These are phyloP conservation scores for Neuroterus valhalla DNA, from an alignment of 1,140 invertebrate species.

Conservation along the genomic window DNA sequence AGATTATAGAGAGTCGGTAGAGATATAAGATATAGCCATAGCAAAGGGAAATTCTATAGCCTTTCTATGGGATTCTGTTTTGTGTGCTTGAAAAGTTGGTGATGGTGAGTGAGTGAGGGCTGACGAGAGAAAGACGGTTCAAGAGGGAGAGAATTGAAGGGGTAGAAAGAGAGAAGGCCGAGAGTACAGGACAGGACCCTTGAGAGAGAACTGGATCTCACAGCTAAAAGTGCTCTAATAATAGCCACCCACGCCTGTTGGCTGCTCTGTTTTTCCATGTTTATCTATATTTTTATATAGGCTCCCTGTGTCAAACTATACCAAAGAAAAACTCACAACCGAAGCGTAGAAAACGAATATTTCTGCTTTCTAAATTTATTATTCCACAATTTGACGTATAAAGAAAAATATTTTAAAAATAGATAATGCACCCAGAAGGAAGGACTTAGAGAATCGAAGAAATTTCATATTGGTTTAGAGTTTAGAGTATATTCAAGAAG, in stretches of 20 bases:
- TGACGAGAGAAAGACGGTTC: constrained; percentile 13
- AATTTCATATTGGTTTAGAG: too few relatives aligned
- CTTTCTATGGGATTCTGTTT: constrained; percentile 8
- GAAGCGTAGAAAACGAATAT: background rate
- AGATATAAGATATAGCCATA: background rate
- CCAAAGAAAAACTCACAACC: too few relatives aligned
- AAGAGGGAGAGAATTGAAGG: constrained; percentile 26
- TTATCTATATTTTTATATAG: background rate
- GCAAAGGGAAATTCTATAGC: constrained; percentile 15
- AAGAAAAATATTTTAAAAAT: too few relatives aligned
- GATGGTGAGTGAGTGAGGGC: constrained; percentile 1
- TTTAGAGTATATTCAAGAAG: too few relatives aligned
- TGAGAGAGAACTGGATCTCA: constrained; percentile 11
- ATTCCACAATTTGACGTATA: too few relatives aligned
- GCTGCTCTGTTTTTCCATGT: background rate
- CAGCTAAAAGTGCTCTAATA: constrained; percentile 19
- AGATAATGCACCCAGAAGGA: too few relatives aligned
- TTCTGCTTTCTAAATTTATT: background rate
- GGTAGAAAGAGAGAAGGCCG: background rate
- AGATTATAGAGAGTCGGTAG: background rate
- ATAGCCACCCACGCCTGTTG: background rate
- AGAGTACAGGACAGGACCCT: constrained; percentile 6
- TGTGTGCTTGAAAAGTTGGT: constrained; percentile 11
- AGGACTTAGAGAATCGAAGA: too few relatives aligned
- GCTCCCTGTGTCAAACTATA: background rate